Conservation (phyloP, 2,888 invertebrate species). For the Cabera pusaria region DNA sequence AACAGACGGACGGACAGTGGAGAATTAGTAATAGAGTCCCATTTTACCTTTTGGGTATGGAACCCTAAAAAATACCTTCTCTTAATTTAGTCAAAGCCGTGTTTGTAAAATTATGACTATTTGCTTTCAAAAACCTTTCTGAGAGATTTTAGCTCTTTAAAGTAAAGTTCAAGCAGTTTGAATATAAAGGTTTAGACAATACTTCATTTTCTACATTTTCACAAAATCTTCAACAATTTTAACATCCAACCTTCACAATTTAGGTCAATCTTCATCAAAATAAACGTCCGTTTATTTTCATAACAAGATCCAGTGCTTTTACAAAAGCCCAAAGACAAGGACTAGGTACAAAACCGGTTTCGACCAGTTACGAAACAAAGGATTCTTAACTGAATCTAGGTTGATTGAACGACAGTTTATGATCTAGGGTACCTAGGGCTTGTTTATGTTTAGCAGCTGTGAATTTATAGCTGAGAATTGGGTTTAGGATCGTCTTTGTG, state of each 20-base stretch:
- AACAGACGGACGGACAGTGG: too few relatives aligned
- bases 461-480: conserved; percentile 16
- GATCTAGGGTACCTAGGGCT: conserved; percentile 41
- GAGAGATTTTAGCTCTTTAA: too few relatives aligned
- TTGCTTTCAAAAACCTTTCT: too few relatives aligned
- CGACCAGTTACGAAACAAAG: conserved; percentile 46
- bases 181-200: too few relatives aligned
- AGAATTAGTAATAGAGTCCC: too few relatives aligned
- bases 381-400: conserved; percentile 49
- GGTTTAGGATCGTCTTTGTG: conserved; percentile 18
- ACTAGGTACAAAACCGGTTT: conserved; percentile 32
- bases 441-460: conserved; percentile 42
- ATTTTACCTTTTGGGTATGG: too few relatives aligned
- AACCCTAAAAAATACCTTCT: too few relatives aligned
- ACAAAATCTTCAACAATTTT: too few relatives aligned
- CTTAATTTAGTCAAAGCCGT: too few relatives aligned
- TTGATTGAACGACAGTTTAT: conserved; percentile 58
- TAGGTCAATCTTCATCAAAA: conserved; percentile 3
- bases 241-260: conserved; percentile 4
- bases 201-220: too few relatives aligned
- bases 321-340: conserved; percentile 32
- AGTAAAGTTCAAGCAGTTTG: too few relatives aligned
- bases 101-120: too few relatives aligned
- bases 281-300: conserved; percentile 5
- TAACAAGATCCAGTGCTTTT: conserved; percentile 21